Evolutionary conservation across 2,888 invertebrate genomes (phyloP).

Genomic region (Drosophila melanocephala): DNA sequence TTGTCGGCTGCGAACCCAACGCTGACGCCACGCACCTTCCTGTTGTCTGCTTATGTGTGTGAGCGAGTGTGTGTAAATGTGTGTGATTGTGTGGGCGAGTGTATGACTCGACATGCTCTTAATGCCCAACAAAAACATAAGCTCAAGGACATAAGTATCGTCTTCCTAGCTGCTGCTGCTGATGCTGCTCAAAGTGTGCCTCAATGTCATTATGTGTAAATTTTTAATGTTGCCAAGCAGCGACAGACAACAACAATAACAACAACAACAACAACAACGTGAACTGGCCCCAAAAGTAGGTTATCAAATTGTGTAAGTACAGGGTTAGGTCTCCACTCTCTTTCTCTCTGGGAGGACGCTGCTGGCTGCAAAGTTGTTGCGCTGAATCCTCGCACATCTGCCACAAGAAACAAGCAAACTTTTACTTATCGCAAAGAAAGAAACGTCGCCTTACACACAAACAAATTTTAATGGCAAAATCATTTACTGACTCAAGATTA

Average conservation of each 20-base stretch:
- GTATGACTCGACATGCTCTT: slow-evolving; percentile 72
- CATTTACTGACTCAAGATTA: slow-evolving; percentile 71
- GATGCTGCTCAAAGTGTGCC: slow-evolving; percentile 41
- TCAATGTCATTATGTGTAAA: slow-evolving; percentile 75
- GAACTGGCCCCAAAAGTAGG: slow-evolving; percentile 61
- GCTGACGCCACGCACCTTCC: slow-evolving; percentile 47
- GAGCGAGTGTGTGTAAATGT: background rate
- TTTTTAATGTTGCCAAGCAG: slow-evolving; percentile 74
- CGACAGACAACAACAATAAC: slow-evolving; percentile 10
- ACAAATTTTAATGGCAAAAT: slow-evolving; percentile 64
- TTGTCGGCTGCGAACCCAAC: slow-evolving; percentile 37
- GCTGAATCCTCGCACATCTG: slow-evolving; percentile 52
- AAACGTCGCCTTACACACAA: background rate
- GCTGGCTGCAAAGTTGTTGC: slow-evolving; percentile 54
- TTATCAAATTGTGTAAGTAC: slow-evolving; percentile 74
- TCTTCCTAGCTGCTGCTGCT: slow-evolving; percentile 2
- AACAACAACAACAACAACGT: slow-evolving; percentile 5
- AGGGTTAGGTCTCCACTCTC: slow-evolving; percentile 38
- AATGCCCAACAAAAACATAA: slow-evolving; percentile 79
- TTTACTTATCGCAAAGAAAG: slow-evolving; percentile 50
- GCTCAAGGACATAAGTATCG: slow-evolving; percentile 67
- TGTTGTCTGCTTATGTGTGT: slow-evolving; percentile 2
- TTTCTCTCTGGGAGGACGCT: background rate
- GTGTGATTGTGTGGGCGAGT: slow-evolving; percentile 1
- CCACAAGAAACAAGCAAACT: slow-evolving; percentile 60